Evolutionary conservation across 2,888 invertebrate genomes (phyloP), one percentile per base, ranked within the genome.

Genomic region (Cantharis rufa): DNA sequence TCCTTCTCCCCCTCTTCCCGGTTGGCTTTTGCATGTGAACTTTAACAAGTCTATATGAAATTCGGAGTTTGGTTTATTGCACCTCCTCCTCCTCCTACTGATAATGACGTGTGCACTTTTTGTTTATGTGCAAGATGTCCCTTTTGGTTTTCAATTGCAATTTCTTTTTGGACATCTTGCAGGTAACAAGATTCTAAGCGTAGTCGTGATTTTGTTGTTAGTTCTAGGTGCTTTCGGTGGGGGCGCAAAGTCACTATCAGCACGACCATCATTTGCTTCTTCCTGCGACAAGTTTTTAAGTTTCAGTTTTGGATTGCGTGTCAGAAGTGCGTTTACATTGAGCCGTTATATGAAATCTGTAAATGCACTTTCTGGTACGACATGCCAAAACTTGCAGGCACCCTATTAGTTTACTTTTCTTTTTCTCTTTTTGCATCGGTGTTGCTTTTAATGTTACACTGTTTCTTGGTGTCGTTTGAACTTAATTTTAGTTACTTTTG

Each of bases 301-400:
- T 71, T 74, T 68, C 21, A 76, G 78, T 78, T 76, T 63, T 93
- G 94, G 95, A 94, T 94, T 94, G 92, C 96, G 96, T 97, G 95
- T 96, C 97, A 97, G 97, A 94, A 93, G 96, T 96, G 98, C 95
- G 96, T 97, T 96, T 97, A 96, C 97, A 97, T 89, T 89, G 90
- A 89, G 89, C 86, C 86, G 71, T 81, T 76, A 81, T 83, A 81
- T 82, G 84, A 86, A 86, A 83, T 85, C 93, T 98, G 98, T 98
- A 98, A 98, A 98, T 98, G 98, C 98, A 98, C 97, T 96, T 97
- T 98, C 97, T 97, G 97, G 98, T 98, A 98, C 97, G 96, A 96
- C 96, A 96, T 94, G 93, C 95, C 93, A 92, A 91, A 89, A 90
- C 90, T 91, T 90, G 88, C 89, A 88, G 85, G 89, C 90, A 80